phyloP scores from a whole-genome alignment of 2,888 invertebrate genomes.

The Diarsia mendica region DNA sequence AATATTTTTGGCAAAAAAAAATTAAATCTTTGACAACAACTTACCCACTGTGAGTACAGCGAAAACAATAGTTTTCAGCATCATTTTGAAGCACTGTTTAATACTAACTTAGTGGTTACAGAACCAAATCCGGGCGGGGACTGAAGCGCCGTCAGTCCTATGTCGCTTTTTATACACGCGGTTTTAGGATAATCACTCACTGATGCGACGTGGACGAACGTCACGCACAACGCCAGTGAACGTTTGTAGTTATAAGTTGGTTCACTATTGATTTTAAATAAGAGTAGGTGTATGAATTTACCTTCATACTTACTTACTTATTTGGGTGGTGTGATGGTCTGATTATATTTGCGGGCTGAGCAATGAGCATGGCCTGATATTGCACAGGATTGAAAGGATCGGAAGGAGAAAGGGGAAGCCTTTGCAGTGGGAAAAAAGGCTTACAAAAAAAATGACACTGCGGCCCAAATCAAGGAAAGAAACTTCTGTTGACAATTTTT shows the following conservation, averaged over 20 bases:
- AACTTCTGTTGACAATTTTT: background rate
- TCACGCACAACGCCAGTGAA: background rate
- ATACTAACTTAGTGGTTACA: constrained; percentile 51
- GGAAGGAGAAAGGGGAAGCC: too few species aligned
- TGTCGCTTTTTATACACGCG: constrained; percentile 54
- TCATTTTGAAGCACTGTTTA: constrained; percentile 70
- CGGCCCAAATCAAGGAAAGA: background rate
- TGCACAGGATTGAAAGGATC: too few species aligned
- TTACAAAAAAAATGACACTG: background rate
- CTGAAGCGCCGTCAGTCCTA: constrained; percentile 69
- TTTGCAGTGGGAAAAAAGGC: too few species aligned
- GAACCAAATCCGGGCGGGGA: constrained; percentile 65
- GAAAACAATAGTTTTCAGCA: constrained; percentile 77
- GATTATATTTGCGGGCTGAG: too few species aligned
- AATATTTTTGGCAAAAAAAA: background rate
- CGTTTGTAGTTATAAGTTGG: too few species aligned
- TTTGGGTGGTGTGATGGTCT: too few species aligned
- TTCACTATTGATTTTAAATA: background rate
- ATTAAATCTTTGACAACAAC: constrained; percentile 47
- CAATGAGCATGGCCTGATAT: too few species aligned
- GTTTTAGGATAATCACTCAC: constrained; percentile 40
- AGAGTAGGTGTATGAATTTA: too few species aligned
- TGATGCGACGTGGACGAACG: constrained; percentile 7
- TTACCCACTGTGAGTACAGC: constrained; percentile 77
- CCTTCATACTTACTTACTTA: too few species aligned